A percentile compares a stretch with the other conserved stretches of the same genome.
Evolutionary conservation across 2,888 invertebrate species (phyloP).

Genomic region (Leistus spinibarbis): DNA sequence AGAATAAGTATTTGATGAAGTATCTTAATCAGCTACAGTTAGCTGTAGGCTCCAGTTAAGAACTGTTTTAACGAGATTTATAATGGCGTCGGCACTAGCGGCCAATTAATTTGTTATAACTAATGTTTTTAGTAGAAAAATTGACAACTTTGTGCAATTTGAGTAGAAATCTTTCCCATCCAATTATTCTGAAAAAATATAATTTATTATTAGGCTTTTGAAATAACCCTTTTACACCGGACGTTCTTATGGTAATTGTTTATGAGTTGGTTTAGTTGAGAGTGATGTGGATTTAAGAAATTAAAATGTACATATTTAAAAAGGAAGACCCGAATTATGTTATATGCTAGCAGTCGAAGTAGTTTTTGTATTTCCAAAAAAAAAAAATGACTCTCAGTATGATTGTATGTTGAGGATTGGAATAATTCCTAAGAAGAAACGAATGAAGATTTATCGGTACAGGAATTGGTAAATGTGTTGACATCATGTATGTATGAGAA

Average conservation of each 20-base stretch:
- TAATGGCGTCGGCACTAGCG: neutral
- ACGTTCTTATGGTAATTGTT: no score
- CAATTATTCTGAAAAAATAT: neutral
- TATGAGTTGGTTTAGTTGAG: no score
- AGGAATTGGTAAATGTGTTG: neutral
- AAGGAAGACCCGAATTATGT: no score
- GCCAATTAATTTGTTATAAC: constrained; percentile 8
- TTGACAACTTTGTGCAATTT: neutral
- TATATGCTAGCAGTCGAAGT: no score
- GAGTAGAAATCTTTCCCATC: neutral
- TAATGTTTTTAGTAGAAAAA: neutral
- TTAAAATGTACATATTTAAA: no score
- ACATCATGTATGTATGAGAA: neutral
- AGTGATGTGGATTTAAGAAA: no score
- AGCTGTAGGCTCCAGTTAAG: neutral
- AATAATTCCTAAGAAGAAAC: no score
- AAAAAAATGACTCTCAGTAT: no score
- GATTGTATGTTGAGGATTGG: no score
- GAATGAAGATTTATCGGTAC: neutral
- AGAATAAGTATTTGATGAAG: neutral
- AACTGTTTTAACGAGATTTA: constrained; percentile 6
- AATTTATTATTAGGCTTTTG: no score
- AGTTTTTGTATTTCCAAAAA: no score
- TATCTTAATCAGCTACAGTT: neutral
- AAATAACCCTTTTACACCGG: no score